Conservation (phyloP, 2,113 vertebrate species). For the Entomyzon cyanotis region DNA sequence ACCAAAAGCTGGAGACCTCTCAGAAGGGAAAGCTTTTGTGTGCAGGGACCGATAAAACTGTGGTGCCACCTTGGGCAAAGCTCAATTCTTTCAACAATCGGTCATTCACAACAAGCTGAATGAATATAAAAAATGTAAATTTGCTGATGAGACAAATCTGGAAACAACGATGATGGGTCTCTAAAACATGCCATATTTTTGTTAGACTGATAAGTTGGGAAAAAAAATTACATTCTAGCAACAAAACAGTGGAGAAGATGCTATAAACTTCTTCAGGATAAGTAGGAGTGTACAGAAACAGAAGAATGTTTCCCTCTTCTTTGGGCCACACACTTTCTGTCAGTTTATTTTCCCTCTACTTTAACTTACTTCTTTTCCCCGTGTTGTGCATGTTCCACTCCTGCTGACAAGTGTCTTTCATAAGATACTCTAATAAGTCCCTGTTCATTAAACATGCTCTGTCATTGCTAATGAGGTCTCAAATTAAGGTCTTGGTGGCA, state of each 20-base stretch:
- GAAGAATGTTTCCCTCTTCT: neutral
- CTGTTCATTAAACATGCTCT: neutral
- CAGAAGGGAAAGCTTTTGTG: neutral
- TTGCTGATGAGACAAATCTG: neutral
- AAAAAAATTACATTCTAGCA: neutral
- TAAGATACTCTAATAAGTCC: neutral
- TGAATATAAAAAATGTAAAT: neutral
- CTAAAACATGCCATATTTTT: neutral
- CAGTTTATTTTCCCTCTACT: neutral
- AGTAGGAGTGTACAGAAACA: neutral
- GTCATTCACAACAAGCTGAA: neutral
- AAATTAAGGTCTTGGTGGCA: neutral
- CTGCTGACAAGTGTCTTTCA: neutral
- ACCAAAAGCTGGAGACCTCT: neutral
- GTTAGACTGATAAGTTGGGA: neutral
- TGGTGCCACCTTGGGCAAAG: neutral
- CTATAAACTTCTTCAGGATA: neutral
- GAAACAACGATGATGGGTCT: neutral
- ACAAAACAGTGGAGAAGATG: neutral
- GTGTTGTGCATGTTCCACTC: neutral
- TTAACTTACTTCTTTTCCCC: neutral
- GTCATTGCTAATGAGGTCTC: neutral
- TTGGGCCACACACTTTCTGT: neutral
- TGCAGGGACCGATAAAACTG: neutral
- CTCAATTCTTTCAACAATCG: neutral